Evolutionary conservation across 2,888 invertebrate species (phyloP).

Genomic region (Griposia aprilina): DNA sequence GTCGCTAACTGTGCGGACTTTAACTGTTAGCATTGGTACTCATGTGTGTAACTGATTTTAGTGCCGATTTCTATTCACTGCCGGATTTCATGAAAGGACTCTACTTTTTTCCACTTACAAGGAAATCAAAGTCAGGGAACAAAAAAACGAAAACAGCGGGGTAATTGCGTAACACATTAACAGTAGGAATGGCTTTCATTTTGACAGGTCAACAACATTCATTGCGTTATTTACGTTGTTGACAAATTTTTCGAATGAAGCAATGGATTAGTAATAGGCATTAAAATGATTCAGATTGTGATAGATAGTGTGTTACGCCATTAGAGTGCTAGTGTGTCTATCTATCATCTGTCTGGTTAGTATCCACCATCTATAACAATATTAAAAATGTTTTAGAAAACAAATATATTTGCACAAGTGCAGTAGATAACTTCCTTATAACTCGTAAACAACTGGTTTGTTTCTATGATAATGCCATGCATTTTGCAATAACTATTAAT

Average conservation of each 20-base stretch:
- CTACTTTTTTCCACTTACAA: neutral
- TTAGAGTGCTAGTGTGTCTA: neutral
- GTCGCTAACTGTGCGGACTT: constrained; percentile 23
- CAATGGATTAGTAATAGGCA: too few relatives aligned
- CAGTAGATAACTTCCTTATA: neutral
- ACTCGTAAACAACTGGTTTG: neutral
- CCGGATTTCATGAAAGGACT: neutral
- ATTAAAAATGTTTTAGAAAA: neutral
- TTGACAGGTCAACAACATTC: too few relatives aligned
- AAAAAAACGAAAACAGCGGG: neutral
- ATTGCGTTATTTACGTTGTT: too few relatives aligned
- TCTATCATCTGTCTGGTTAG: neutral
- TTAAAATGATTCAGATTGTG: too few relatives aligned
- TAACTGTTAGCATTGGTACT: constrained; percentile 16
- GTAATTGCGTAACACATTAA: too few relatives aligned
- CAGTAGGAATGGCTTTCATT: too few relatives aligned
- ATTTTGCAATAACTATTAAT: neutral
- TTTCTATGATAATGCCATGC: neutral
- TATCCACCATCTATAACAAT: neutral
- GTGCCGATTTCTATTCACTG: neutral
- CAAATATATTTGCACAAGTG: neutral
- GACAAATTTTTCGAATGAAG: too few relatives aligned
- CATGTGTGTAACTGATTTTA: constrained; percentile 10
- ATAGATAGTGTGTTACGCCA: too few relatives aligned
- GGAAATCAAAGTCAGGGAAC: neutral